These are phyloP conservation scores for Lepidurus packardi DNA, from an alignment of 1,140 invertebrate species.

Conservation along the genomic window DNA sequence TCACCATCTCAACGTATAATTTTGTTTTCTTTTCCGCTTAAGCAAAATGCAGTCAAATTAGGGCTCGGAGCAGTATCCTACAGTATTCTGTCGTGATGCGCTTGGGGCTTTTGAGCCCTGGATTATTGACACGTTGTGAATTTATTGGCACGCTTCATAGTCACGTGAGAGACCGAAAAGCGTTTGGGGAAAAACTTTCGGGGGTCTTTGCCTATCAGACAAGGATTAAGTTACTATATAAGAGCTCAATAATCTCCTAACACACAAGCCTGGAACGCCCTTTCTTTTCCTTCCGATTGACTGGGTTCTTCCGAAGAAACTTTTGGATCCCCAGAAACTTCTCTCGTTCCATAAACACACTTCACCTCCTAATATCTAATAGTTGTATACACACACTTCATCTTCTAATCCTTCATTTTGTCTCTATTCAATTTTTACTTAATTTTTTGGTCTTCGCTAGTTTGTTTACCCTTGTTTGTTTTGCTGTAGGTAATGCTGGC, in stretches of 20 bases:
- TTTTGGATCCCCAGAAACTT: not conserved
- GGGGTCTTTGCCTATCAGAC: not conserved
- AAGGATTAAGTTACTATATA: conserved; percentile 6
- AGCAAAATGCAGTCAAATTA: too few relatives aligned
- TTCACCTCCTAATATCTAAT: too few relatives aligned
- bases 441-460: too few relatives aligned
- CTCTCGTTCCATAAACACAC: not conserved
- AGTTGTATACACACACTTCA: conserved; percentile 9
- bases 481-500: too few relatives aligned
- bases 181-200: not conserved
- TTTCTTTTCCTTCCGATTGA: not conserved
- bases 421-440: not conserved
- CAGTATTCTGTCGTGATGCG: too few relatives aligned
- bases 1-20: too few relatives aligned
- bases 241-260: not conserved
- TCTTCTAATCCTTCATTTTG: not conserved
- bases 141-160: not conserved
- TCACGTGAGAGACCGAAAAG: not conserved
- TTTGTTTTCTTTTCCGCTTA: too few relatives aligned
- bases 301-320: not conserved
- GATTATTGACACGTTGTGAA: not conserved
- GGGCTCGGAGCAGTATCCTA: too few relatives aligned
- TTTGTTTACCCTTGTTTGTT: not conserved
- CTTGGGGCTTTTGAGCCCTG: not conserved
- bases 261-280: not conserved